phyloP scores from a whole-genome alignment of 2,113 vertebrate species.

The Pteruthius melanotis region DNA sequence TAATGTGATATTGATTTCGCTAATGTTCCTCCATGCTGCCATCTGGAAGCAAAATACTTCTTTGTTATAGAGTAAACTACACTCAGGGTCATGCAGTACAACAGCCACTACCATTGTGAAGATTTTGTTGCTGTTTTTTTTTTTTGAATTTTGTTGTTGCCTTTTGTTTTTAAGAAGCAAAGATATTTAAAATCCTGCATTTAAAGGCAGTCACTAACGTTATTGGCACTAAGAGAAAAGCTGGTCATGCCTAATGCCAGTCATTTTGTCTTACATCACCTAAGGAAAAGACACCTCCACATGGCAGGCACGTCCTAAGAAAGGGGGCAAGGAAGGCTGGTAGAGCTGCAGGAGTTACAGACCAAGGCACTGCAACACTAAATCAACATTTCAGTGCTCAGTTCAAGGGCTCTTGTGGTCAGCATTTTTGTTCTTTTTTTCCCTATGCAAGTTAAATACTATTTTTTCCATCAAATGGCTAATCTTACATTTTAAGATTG shows the following conservation, averaged over 20 bases:
- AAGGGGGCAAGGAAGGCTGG: not conserved
- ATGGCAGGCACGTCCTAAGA: not conserved
- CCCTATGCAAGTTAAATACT: not conserved
- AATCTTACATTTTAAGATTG: not conserved
- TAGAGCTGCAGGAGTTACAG: not conserved
- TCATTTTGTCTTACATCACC: not conserved
- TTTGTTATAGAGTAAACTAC: not conserved
- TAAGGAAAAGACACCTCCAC: not conserved
- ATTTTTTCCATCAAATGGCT: not conserved
- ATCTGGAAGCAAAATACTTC: conserved; percentile 29
- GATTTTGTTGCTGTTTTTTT: not conserved
- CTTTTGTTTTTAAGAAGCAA: not conserved
- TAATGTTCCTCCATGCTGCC: conserved; percentile 58
- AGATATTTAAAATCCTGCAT: not conserved
- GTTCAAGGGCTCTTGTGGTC: not conserved
- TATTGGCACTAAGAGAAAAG: not conserved
- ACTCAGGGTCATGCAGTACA: not conserved
- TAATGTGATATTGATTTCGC: conserved; percentile 68
- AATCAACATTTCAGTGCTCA: not conserved
- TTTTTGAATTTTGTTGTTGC: not conserved
- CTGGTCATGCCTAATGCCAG: not conserved
- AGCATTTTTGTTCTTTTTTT: not conserved
- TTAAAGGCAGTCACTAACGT: not conserved
- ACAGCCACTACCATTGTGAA: not conserved
- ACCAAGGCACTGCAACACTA: not conserved